Conservation (phyloP, 2,797 vertebrate species). For the Lateolabrax maculatus region DNA sequence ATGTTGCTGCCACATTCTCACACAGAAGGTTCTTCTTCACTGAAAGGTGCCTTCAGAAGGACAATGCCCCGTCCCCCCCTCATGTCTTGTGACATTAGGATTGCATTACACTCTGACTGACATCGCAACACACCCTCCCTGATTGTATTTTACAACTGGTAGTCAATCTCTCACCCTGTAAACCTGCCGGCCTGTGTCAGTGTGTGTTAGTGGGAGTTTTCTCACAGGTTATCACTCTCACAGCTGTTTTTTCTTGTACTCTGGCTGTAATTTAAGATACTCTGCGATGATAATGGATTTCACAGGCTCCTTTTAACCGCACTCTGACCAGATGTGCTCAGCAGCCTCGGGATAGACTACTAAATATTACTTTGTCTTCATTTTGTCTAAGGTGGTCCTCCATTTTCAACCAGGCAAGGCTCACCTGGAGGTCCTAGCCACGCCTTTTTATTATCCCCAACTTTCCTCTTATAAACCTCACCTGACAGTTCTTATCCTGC, state of each 20-base stretch:
- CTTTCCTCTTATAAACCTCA: conserved; percentile 37
- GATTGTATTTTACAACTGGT: conserved; percentile 72
- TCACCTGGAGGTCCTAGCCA: conserved; percentile 53
- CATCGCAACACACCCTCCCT: conserved; percentile 59
- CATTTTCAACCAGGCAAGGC: conserved; percentile 51
- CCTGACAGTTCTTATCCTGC: conserved; percentile 13
- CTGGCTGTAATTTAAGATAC: conserved; percentile 74
- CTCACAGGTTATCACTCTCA: conserved; percentile 80
- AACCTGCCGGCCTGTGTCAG: conserved; percentile 68
- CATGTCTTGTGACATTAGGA: conserved; percentile 67
- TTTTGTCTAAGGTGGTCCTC: conserved; percentile 67
- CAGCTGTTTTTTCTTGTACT: conserved; percentile 68
- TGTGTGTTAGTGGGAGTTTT: conserved; percentile 58
- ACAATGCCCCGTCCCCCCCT: conserved; percentile 38
- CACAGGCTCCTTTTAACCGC: conserved; percentile 68
- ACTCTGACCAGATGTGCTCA: conserved; percentile 75
- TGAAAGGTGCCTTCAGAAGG: conserved; percentile 31
- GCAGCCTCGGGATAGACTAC: conserved; percentile 56
- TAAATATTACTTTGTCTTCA: conserved; percentile 62
- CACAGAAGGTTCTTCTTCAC: not conserved
- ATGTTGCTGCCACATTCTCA: not conserved
- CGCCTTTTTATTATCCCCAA: conserved; percentile 21
- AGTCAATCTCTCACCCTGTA: conserved; percentile 81
- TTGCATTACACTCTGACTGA: conserved; percentile 68
- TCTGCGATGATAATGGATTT: conserved; percentile 77